These are phyloP conservation scores for Eurytoma adleriae DNA, from an alignment of 2,888 invertebrate genomes.

Conservation along the genomic window DNA sequence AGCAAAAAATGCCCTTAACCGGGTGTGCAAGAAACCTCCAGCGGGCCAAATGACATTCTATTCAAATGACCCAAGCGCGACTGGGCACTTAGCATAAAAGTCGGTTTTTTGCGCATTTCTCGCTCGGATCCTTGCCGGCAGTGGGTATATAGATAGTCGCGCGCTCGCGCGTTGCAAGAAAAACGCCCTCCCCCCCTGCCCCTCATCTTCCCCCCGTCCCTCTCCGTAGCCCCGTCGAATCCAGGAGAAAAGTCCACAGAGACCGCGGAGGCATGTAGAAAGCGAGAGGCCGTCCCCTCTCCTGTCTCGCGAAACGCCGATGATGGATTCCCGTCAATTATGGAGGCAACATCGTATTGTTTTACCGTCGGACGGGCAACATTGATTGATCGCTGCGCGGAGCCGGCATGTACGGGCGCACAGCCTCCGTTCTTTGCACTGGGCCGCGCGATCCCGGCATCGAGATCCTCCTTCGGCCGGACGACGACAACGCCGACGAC, in stretches of 20 bases:
- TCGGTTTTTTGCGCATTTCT: conserved; percentile 40
- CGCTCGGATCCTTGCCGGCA: background rate
- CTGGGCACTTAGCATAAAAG: conserved; percentile 50
- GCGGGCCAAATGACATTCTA: conserved; percentile 57
- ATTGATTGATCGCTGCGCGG: conserved; percentile 72
- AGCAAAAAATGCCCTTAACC: conserved; percentile 24
- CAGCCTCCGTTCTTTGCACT: conserved; percentile 9
- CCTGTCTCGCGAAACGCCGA: conserved; percentile 69
- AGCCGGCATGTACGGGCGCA: conserved; percentile 12
- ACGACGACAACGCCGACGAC: conserved; percentile 6
- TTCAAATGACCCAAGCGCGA: conserved; percentile 48
- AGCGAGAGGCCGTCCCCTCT: conserved; percentile 49
- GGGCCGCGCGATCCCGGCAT: conserved; percentile 14
- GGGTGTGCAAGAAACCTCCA: conserved; percentile 40
- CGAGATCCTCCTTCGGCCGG: conserved; percentile 35
- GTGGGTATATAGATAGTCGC: background rate
- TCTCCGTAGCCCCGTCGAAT: conserved; percentile 7
- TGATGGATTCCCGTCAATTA: conserved; percentile 76
- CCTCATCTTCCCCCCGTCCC: background rate
- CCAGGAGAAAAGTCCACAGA: conserved; percentile 31
- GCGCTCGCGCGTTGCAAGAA: conserved; percentile 30
- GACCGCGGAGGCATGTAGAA: conserved; percentile 19
- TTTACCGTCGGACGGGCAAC: conserved; percentile 73
- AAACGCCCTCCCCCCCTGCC: conserved; percentile 25
- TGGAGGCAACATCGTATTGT: conserved; percentile 75